These are phyloP conservation scores for Indri indri DNA, from an alignment of 2,113 vertebrate genomes.

Conservation along the genomic window DNA sequence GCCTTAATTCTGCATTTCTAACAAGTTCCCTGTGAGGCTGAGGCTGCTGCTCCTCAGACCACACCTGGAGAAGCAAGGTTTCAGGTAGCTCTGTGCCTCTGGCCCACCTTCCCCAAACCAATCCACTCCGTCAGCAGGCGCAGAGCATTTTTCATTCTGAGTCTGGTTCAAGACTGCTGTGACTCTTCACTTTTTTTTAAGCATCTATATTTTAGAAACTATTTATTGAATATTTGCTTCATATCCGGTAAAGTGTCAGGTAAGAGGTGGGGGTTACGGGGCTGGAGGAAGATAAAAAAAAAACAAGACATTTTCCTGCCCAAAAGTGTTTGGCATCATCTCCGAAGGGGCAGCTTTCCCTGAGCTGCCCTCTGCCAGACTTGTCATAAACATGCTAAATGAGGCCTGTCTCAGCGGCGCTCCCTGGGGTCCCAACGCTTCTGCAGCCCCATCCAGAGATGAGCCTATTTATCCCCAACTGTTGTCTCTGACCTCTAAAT, in stretches of 20 bases:
- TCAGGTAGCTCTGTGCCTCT: neutral
- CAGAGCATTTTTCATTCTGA: neutral
- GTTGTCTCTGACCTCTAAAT: slow-evolving; percentile 75
- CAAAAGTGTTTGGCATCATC: neutral
- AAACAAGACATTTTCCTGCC: slow-evolving; percentile 34
- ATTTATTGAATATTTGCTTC: neutral
- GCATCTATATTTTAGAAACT: slow-evolving; percentile 6
- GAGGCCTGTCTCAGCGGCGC: slow-evolving; percentile 60
- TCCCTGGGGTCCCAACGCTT: slow-evolving; percentile 63
- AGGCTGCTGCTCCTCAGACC: neutral
- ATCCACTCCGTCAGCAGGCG: neutral
- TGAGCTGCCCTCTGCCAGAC: slow-evolving; percentile 59
- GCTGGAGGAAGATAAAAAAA: slow-evolving; percentile 37
- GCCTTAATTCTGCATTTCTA: slow-evolving; percentile 31
- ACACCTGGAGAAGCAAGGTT: neutral
- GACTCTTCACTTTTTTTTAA: slow-evolving; percentile 10
- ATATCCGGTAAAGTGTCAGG: neutral
- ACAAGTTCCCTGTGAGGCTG: neutral
- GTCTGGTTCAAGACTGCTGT: neutral
- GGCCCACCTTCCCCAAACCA: neutral
- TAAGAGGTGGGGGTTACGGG: neutral
- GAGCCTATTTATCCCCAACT: slow-evolving; percentile 74
- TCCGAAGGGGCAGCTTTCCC: slow-evolving; percentile 41
- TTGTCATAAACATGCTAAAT: slow-evolving; percentile 79
- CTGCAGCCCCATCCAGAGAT: slow-evolving; percentile 59